Conservation (phyloP, 2,113 vertebrate genomes). For the Eidolon helvum region DNA sequence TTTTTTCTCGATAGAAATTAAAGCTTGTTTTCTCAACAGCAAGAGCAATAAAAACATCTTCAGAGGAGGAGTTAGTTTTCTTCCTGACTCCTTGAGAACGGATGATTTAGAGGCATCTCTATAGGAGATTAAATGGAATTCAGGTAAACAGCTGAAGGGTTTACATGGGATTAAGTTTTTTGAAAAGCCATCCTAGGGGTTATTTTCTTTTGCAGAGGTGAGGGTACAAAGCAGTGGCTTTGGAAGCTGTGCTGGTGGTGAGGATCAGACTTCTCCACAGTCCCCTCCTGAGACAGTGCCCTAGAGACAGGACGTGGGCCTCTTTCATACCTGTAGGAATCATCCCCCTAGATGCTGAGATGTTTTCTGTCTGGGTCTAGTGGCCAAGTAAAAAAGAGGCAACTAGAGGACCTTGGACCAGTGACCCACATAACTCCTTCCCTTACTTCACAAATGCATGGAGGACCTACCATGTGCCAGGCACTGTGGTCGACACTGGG, state of each 20-base stretch:
- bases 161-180: conserved; percentile 59
- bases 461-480: not conserved
- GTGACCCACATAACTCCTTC: not conserved
- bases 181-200: conserved; percentile 1
- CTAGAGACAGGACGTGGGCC: not conserved
- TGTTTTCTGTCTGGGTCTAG: not conserved
- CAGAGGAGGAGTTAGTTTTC: not conserved
- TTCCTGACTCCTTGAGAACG: conserved; percentile 28
- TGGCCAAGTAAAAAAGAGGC: not conserved
- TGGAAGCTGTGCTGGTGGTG: not conserved
- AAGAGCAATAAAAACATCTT: conserved; percentile 47
- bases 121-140: conserved; percentile 71
- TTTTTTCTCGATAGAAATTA: conserved; percentile 45
- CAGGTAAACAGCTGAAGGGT: conserved; percentile 71
- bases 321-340: not conserved
- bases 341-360: not conserved
- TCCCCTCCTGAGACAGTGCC: not conserved
- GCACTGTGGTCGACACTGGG: not conserved
- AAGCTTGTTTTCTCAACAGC: conserved; percentile 39
- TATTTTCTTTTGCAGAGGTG: conserved; percentile 24
- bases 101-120: conserved; percentile 47
- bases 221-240: not conserved
- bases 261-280: not conserved
- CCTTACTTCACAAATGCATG: not conserved
- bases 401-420: not conserved